A percentile compares a stretch with the other conserved stretches of the same genome.
These are phyloP conservation scores for Myopa testacea DNA, from an alignment of 2,888 invertebrate species.

Conservation along the genomic window DNA sequence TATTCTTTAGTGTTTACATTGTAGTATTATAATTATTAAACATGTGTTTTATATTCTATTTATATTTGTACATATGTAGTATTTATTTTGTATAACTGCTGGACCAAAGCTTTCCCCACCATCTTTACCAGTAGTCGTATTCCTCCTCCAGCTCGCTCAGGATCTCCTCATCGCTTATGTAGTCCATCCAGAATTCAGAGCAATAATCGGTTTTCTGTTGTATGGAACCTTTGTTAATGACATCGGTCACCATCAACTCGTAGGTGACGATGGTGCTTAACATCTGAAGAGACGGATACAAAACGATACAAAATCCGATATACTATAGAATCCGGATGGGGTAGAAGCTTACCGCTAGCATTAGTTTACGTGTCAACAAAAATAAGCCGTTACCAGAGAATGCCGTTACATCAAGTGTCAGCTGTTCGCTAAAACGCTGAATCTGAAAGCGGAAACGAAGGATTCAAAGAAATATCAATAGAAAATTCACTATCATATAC, in stretches of 20 bases:
- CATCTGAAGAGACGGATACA: constrained; percentile 66
- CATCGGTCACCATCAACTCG: constrained; percentile 74
- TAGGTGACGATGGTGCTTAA: constrained; percentile 76
- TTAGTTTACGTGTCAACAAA: constrained; percentile 61
- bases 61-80: no score
- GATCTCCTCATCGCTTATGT: constrained; percentile 31
- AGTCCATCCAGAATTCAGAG: constrained; percentile 41
- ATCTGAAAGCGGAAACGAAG: constrained; percentile 49
- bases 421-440: constrained; percentile 61
- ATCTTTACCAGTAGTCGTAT: not conserved
- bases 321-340: not conserved
- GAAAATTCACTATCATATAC: no score
- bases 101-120: no score
- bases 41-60: no score
- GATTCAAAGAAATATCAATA: not conserved
- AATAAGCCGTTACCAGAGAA: constrained; percentile 63
- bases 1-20: no score
- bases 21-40: no score
- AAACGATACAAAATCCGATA: not conserved
- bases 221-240: constrained; percentile 59
- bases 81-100: no score
- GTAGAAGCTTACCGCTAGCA: constrained; percentile 57
- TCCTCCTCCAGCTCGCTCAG: constrained; percentile 23
- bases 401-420: constrained; percentile 60
- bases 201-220: constrained; percentile 59